These are phyloP conservation scores for Calidris pygmaea DNA, from an alignment of 2,113 vertebrate genomes.

Conservation along the genomic window DNA sequence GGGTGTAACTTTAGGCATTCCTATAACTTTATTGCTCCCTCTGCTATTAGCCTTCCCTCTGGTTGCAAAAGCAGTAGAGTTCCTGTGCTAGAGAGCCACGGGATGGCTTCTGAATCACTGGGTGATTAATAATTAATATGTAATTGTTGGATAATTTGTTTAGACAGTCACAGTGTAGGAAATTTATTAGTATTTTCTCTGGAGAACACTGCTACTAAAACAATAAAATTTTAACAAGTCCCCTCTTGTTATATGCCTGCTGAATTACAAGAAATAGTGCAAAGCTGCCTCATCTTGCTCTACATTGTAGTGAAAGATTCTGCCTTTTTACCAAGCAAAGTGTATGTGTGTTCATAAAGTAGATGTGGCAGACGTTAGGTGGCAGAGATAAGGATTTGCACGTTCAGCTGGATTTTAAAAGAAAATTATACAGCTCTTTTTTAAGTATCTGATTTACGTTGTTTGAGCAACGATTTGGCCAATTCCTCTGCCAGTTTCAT, in stretches of 20 bases:
- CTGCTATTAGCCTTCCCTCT: background rate
- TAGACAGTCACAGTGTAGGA: background rate
- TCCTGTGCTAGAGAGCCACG: background rate
- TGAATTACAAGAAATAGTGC: background rate
- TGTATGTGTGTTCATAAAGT: background rate
- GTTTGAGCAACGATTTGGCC: background rate
- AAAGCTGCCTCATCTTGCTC: background rate
- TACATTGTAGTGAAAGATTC: background rate
- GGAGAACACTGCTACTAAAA: background rate
- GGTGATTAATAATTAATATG: conserved; percentile 49
- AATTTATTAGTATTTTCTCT: background rate
- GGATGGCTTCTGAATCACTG: conserved; percentile 15
- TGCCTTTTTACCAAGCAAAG: background rate
- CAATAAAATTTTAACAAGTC: conserved; percentile 2
- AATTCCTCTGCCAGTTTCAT: background rate
- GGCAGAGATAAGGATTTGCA: background rate
- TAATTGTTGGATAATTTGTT: conserved; percentile 29
- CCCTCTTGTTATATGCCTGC: background rate
- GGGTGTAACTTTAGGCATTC: background rate
- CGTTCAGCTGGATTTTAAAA: background rate
- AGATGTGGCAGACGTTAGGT: background rate
- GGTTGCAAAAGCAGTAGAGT: background rate
- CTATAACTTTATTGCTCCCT: background rate
- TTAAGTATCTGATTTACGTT: background rate
- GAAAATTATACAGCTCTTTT: background rate